Conservation (phyloP, 1,140 invertebrate species). For the Bombus waltoni region DNA sequence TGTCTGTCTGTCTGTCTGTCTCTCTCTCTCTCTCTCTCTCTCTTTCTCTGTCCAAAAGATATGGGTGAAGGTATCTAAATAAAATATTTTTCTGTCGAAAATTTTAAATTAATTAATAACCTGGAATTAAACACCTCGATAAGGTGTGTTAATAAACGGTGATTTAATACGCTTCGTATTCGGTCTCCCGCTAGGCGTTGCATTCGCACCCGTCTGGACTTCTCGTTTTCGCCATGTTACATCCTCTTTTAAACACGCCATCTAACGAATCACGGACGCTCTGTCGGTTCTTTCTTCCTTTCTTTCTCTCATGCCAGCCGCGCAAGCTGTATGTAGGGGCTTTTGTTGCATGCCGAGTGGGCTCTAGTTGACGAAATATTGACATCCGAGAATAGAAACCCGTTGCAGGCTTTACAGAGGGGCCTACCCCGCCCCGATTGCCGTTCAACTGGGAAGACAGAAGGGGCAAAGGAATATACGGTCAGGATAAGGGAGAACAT, state of each 20-base stretch:
- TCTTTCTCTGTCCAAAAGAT: not conserved
- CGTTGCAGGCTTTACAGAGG: slow-evolving; percentile 64
- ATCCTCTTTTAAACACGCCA: slow-evolving; percentile 49
- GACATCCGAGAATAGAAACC: slow-evolving; percentile 80
- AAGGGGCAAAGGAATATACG: slow-evolving; percentile 54
- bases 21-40: no score
- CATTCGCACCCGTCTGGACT: slow-evolving; percentile 17
- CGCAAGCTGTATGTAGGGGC: slow-evolving; percentile 61
- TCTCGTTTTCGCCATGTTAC: not conserved
- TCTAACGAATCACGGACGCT: slow-evolving; percentile 36
- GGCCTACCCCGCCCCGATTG: slow-evolving; percentile 27
- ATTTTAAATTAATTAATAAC: not conserved
- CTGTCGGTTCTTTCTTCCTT: slow-evolving; percentile 31
- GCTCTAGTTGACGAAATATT: slow-evolving; percentile 80
- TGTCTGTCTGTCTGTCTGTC: no score
- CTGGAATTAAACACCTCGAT: no score
- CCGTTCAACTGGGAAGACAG: slow-evolving; percentile 35
- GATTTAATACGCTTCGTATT: slow-evolving; percentile 24
- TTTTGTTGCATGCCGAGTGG: slow-evolving; percentile 72
- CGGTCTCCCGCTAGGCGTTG: slow-evolving; percentile 1
- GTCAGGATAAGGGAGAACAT: slow-evolving; percentile 43
- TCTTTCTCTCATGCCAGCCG: slow-evolving; percentile 62
- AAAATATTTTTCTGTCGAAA: not conserved
- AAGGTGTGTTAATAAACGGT: not conserved
- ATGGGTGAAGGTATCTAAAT: not conserved